A percentile compares a stretch with the other conserved stretches of the same genome.
Conservation (phyloP, 2,797 vertebrate species). For the Amazona ochrocephala region DNA sequence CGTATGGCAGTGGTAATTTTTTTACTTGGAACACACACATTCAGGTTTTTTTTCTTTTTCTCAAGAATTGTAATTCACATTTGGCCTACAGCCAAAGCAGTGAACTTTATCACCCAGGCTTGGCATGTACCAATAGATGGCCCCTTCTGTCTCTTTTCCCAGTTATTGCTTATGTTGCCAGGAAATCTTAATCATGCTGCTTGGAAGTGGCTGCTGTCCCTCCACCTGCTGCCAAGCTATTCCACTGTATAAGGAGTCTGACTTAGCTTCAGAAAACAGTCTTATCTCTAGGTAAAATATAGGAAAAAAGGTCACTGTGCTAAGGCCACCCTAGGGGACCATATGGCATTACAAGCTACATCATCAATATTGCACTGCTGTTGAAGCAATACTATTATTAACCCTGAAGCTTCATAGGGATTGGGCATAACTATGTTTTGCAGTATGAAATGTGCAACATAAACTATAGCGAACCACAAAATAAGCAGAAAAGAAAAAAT, state of each 20-base stretch:
- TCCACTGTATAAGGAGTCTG: background rate
- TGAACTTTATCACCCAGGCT: constrained; percentile 53
- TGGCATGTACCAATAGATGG: constrained; percentile 52
- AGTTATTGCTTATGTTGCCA: constrained; percentile 62
- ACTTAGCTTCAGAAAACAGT: background rate
- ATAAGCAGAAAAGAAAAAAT: background rate
- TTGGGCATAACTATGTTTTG: background rate
- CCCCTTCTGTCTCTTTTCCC: constrained; percentile 67
- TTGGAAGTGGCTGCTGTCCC: constrained; percentile 44
- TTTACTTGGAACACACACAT: background rate
- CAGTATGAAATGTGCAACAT: background rate
- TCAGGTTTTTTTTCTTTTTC: background rate
- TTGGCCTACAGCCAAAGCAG: background rate
- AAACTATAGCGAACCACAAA: background rate
- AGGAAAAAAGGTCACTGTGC: constrained; percentile 24
- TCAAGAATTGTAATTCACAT: background rate
- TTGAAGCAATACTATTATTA: constrained; percentile 22
- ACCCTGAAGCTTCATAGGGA: background rate
- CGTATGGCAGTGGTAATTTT: background rate
- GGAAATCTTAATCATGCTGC: constrained; percentile 69
- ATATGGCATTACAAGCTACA: constrained; percentile 8
- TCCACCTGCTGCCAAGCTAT: constrained; percentile 46
- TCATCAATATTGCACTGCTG: background rate
- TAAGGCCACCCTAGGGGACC: background rate
- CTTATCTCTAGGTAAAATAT: background rate